These are phyloP conservation scores for Calyptommatus sinebrachiatus DNA, from an alignment of 2,113 vertebrate genomes.

Conservation along the genomic window DNA sequence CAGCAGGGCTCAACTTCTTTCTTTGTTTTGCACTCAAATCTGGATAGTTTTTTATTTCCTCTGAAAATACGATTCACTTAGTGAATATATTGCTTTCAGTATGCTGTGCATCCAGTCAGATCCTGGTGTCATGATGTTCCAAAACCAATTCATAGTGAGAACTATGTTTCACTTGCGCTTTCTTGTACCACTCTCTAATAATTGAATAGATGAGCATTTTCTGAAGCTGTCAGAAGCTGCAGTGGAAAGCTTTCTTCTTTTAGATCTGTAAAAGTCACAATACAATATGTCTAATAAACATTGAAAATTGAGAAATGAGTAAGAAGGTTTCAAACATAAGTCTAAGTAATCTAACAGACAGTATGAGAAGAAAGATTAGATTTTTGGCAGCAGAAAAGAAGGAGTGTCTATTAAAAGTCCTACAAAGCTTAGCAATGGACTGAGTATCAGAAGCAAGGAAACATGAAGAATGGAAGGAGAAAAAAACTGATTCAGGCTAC, in stretches of 20 bases:
- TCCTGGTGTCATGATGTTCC: neutral
- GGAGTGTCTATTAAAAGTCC: neutral
- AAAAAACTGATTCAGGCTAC: neutral
- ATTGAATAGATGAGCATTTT: neutral
- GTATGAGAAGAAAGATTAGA: constrained; percentile 17
- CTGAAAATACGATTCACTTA: too few species aligned
- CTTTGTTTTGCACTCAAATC: too few species aligned
- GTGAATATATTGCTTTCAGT: neutral
- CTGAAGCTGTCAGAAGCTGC: neutral
- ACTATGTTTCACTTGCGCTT: neutral
- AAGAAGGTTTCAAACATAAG: constrained; percentile 1
- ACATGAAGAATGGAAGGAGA: neutral
- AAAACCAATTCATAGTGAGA: neutral
- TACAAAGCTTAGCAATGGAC: constrained; percentile 5
- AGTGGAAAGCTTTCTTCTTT: neutral
- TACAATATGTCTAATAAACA: neutral
- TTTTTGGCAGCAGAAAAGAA: neutral
- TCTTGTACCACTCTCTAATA: neutral
- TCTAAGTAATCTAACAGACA: constrained; percentile 6
- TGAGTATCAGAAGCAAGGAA: neutral
- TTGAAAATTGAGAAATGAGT: neutral
- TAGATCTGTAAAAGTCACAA: neutral
- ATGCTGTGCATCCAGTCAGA: neutral
- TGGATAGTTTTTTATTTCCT: too few species aligned
- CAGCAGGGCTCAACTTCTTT: too few species aligned